Evolutionary conservation across 2,797 vertebrate species (phyloP).

Genomic region (Okamejei kenojei): DNA sequence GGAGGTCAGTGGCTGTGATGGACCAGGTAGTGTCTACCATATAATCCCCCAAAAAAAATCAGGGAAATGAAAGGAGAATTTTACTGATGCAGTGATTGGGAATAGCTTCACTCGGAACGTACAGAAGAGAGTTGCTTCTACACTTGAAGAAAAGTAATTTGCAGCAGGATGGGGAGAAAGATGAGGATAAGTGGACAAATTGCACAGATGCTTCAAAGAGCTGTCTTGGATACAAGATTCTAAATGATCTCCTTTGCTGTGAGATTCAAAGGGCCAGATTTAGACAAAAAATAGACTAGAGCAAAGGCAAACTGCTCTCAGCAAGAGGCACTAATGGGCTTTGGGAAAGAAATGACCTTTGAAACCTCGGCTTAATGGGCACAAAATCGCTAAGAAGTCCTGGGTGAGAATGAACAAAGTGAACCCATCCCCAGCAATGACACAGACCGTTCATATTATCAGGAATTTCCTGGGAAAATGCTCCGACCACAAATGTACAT

Average conservation of each 20-base stretch:
- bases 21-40: too few species aligned
- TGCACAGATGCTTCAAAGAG: neutral
- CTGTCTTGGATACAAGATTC: too few species aligned
- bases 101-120: neutral
- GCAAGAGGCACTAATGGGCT: neutral
- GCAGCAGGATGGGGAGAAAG: neutral
- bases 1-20: too few species aligned
- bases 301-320: too few species aligned
- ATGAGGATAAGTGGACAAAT: too few species aligned
- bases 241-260: too few species aligned
- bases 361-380: neutral
- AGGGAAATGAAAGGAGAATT: neutral
- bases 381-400: neutral
- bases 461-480: neutral
- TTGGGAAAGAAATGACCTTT: neutral
- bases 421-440: neutral
- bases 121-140: neutral
- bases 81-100: neutral
- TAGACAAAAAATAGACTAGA: neutral
- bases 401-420: neutral
- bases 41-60: neutral
- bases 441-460: neutral
- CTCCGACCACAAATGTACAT: neutral
- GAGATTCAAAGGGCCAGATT: neutral
- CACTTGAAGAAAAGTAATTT: neutral